phyloP scores from a whole-genome alignment of 2,113 vertebrate genomes.

The Oreochromis niloticus region DNA sequence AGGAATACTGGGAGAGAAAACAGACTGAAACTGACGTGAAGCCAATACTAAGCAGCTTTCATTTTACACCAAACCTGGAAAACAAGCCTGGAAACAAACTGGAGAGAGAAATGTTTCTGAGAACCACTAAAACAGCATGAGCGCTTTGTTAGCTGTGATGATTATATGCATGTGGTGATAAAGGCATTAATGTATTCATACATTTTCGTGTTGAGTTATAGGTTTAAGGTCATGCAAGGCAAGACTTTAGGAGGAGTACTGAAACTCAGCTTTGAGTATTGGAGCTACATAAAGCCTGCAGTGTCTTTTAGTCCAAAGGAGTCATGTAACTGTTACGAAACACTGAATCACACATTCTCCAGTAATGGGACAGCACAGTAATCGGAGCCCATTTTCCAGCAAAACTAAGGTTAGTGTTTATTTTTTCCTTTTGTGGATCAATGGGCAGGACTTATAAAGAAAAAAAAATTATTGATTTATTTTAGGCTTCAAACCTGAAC shows the following conservation, averaged over 20 bases:
- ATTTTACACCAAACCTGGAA: not conserved
- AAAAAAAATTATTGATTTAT: not conserved
- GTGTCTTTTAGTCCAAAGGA: not conserved
- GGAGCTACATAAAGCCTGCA: not conserved
- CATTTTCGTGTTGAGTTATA: not conserved
- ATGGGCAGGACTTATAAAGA: not conserved
- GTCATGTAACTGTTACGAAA: not conserved
- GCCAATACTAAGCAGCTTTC: not conserved
- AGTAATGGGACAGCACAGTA: not conserved
- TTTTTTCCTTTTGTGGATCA: not conserved
- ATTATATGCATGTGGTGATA: not conserved
- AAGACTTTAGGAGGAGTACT: not conserved
- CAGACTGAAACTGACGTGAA: not conserved
- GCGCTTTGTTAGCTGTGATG: not conserved
- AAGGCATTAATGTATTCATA: not conserved
- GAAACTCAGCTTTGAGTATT: not conserved
- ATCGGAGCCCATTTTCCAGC: not conserved
- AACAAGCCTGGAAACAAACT: not conserved
- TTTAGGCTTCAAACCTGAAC: not conserved
- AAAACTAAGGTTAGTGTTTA: not conserved
- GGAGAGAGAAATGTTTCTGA: not conserved
- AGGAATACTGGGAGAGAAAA: not conserved
- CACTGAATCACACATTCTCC: not conserved
- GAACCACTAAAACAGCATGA: not conserved
- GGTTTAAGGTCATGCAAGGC: not conserved